Percentiles rank a stretch among this genome's conserved stretches.
Evolutionary conservation across 2,888 invertebrate genomes (phyloP).

Genomic region (Harpalus rubripes): DNA sequence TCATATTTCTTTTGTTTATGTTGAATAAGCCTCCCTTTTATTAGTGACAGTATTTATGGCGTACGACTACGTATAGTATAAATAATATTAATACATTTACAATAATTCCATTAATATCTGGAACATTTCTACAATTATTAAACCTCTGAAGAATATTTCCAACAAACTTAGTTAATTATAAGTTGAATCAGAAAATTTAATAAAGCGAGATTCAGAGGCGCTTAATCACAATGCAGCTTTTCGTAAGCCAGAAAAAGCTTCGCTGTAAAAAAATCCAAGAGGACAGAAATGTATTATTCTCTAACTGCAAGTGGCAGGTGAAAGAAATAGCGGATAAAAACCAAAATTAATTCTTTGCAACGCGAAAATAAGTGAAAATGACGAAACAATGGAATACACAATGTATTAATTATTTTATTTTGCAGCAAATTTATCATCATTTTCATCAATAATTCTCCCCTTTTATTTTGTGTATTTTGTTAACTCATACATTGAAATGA

Average conservation of each 20-base stretch:
- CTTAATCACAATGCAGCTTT: background rate
- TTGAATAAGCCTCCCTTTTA: too few species aligned
- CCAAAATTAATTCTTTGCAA: background rate
- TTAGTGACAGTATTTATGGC: too few species aligned
- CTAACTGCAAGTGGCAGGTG: background rate
- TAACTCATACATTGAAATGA: too few species aligned
- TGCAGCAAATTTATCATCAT: too few species aligned
- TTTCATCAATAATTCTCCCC: too few species aligned
- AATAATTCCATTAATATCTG: background rate
- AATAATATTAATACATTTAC: background rate
- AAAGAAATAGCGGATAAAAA: background rate
- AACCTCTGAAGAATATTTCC: conserved; percentile 13
- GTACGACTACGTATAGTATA: too few species aligned
- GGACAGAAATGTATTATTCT: background rate
- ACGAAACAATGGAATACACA: conserved; percentile 34
- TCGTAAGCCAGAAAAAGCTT: background rate
- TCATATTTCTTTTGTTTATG: too few species aligned
- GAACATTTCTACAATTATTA: background rate
- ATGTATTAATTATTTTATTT: background rate
- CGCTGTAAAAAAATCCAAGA: background rate
- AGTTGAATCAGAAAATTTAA: conserved; percentile 27
- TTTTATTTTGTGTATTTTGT: too few species aligned
- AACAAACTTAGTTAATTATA: conserved; percentile 32
- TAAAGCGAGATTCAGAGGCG: background rate
- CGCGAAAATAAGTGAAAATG: background rate